phyloP scores from a whole-genome alignment of 2,113 vertebrate genomes.

The Etheostoma cragini region DNA sequence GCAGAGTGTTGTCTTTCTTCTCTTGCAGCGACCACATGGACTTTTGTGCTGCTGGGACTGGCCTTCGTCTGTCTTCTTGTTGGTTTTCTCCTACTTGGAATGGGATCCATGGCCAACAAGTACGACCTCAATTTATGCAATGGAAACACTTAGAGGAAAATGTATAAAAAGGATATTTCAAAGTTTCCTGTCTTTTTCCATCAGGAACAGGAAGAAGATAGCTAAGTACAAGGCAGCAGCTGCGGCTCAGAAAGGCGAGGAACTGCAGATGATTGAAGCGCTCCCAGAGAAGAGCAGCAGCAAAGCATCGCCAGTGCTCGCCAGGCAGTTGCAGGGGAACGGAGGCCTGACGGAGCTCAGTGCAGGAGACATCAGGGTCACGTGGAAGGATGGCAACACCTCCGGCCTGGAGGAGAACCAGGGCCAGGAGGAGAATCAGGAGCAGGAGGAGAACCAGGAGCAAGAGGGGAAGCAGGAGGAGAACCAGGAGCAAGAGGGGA shows the following conservation, averaged over 20 bases:
- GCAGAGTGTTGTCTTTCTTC: neutral
- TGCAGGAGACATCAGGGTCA: conserved; percentile 75
- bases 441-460: neutral
- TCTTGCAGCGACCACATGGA: conserved; percentile 87
- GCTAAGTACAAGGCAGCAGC: conserved; percentile 55
- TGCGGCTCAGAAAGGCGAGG: conserved; percentile 28
- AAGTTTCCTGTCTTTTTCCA: neutral
- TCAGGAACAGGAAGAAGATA: conserved; percentile 86
- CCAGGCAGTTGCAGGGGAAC: neutral
- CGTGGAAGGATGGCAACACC: conserved; percentile 84
- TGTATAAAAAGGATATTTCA: neutral
- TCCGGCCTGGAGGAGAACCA: conserved; percentile 69
- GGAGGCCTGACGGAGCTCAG: conserved; percentile 36
- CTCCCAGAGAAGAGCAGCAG: conserved; percentile 12
- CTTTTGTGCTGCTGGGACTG: conserved; percentile 85
- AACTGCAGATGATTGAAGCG: conserved; percentile 52
- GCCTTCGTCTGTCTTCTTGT: conserved; percentile 77
- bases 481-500: no score
- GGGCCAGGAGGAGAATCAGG: conserved; percentile 17
- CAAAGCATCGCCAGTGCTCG: neutral
- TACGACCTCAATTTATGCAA: conserved; percentile 65
- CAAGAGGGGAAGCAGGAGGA: no score
- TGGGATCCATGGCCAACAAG: conserved; percentile 87
- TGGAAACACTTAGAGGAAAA: neutral
- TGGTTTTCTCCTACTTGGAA: conserved; percentile 85